These are phyloP conservation scores for Lymantria monacha DNA, from an alignment of 2,888 invertebrate species.

Conservation along the genomic window DNA sequence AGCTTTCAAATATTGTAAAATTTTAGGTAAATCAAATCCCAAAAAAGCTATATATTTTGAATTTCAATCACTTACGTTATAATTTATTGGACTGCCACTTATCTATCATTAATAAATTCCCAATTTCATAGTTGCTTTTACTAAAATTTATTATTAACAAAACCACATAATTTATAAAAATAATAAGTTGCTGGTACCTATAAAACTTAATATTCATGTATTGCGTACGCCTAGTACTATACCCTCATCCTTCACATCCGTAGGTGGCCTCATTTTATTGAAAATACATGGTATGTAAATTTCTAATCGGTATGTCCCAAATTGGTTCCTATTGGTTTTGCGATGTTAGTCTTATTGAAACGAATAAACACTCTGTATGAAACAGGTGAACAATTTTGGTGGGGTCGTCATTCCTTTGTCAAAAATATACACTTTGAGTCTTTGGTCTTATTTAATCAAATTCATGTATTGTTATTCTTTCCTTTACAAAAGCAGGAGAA, in stretches of 20 bases:
- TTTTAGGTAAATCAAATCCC: too few species aligned
- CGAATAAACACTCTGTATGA: conserved; percentile 37
- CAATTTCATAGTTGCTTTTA: too few species aligned
- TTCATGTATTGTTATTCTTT: conserved; percentile 10
- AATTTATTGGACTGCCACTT: too few species aligned
- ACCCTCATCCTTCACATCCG: not conserved
- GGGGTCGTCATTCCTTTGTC: conserved; percentile 5
- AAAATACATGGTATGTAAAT: not conserved
- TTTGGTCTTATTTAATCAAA: conserved; percentile 8
- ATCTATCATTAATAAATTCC: too few species aligned
- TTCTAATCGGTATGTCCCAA: conserved; percentile 32
- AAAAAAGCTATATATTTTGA: too few species aligned
- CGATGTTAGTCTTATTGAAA: conserved; percentile 50
- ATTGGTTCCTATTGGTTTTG: conserved; percentile 47
- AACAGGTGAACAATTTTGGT: conserved; percentile 13
- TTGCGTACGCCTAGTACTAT: not conserved
- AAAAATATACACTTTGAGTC: conserved; percentile 12
- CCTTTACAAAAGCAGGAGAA: not conserved
- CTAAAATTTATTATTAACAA: too few species aligned
- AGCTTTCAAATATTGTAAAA: too few species aligned
- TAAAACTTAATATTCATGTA: not conserved
- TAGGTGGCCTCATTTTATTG: not conserved
- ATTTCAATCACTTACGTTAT: too few species aligned
- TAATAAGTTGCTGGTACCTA: not conserved
- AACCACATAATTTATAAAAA: too few species aligned